These are phyloP conservation scores for fruit fly (Drosophila melanogaster) DNA, from an alignment of 1,140 invertebrate genomes.

Conservation along the genomic window Release_6_plus_ISO1_MT NT_033777.3:22719501-22720000, in stretches of 20 bases:
- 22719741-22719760: not conserved
- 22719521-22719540: conserved; percentile 43
- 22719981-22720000: conserved; percentile 94
- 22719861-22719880: conserved; percentile 86
- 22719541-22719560: conserved; percentile 50
- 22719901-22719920: conserved; percentile 81
- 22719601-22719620: conserved; percentile 66
- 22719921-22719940: conserved; percentile 69
- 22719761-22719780: too few species aligned
- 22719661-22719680: not conserved
- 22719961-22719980: conserved; percentile 88
- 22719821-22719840: not conserved
- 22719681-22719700: not conserved
- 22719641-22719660: not conserved
- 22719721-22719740: not conserved
- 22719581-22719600: conserved; percentile 47
- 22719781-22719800: too few species aligned
- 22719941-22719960: conserved; percentile 83
- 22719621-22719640: conserved; percentile 30
- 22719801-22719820: not conserved
- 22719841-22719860: conserved; percentile 1
- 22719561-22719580: conserved; percentile 47
- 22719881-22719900: conserved; percentile 85
- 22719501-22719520: conserved; percentile 76
- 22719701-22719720: not conserved